These are phyloP conservation scores for Oegoconia quadripuncta DNA, from an alignment of 2,888 invertebrate genomes.

Conservation along the genomic window DNA sequence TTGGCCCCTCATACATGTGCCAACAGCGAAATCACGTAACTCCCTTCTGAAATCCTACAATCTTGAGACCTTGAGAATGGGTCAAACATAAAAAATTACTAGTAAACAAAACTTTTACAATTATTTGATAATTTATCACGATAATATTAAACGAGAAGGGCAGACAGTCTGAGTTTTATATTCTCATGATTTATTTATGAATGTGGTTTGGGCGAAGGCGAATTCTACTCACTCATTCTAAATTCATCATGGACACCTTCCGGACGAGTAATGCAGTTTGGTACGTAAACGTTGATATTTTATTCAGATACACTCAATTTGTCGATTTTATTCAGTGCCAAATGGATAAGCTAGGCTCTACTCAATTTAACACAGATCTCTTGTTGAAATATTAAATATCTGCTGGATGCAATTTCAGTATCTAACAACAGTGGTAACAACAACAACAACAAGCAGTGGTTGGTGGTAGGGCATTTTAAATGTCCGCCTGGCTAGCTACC, in stretches of 20 bases:
- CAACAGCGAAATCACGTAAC: no score
- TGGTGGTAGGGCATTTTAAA: no score
- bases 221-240: conserved; percentile 38
- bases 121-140: conserved; percentile 12
- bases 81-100: neutral
- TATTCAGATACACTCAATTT: conserved; percentile 11
- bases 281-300: conserved; percentile 14
- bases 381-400: no score
- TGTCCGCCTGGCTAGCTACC: no score
- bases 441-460: no score
- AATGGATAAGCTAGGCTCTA: neutral
- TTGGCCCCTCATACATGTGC: no score
- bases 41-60: no score
- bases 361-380: no score
- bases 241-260: conserved; percentile 42
- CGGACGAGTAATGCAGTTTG: conserved; percentile 34
- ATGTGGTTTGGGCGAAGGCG: conserved; percentile 34
- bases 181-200: conserved; percentile 56
- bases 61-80: no score
- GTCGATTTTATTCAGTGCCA: conserved; percentile 5
- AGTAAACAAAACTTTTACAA: neutral
- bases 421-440: no score
- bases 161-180: conserved; percentile 27
- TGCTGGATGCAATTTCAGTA: no score
- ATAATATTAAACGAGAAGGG: conserved; percentile 23